Base-by-base conservation (phyloP, 1,140 invertebrate species). In the Drosophila novamexicana region DNA sequence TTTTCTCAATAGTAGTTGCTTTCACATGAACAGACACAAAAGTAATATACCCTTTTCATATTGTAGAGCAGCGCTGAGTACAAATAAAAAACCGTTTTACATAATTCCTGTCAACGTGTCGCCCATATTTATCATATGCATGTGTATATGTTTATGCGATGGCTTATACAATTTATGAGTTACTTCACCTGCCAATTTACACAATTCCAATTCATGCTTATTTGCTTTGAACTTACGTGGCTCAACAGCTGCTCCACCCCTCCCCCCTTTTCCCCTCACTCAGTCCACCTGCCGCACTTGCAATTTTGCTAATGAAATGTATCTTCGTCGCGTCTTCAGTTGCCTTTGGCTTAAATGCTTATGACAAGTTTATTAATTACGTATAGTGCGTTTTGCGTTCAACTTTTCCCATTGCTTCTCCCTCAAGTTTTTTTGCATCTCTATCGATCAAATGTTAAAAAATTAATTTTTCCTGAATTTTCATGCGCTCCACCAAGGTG, bases 251-350 rank as follows among this genome's bases (percentile, higher is more conserved):
- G 2, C 22, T 12, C 32, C 7, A 14, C 18, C 18, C 29, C 7
- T 6, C 0, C 2, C 1, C 50, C n/a, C 7, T 9, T 18, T 18
- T 18, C 18, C 14, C 2, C 6, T 14, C 8, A 16, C 6, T 4
- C 9, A 7, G 3, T 6, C 8, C 16, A n/a, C 2, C 9, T 16
- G 3, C 0, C 39, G 7, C 39, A 12, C 10, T 50, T 58, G 32
- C 72, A 70, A 75, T 75, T 70, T 68, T 49, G 16, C 45, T 75
- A 75, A 75, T 75, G 72, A 75, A 75, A 75, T 63, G 53, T 56
- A 63, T 36, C 29, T 64, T 36, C 4, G 29, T 12, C 16, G 32
- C 22, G 7, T 50, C 42, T 56, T 2, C 9, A 47, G 42, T 9
- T 57, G 40, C 14, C 37, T 14, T 65, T 65, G 62, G 53, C 62